These are phyloP conservation scores for Mycalesis mineus DNA, from an alignment of 2,888 invertebrate genomes.

Conservation along the genomic window DNA sequence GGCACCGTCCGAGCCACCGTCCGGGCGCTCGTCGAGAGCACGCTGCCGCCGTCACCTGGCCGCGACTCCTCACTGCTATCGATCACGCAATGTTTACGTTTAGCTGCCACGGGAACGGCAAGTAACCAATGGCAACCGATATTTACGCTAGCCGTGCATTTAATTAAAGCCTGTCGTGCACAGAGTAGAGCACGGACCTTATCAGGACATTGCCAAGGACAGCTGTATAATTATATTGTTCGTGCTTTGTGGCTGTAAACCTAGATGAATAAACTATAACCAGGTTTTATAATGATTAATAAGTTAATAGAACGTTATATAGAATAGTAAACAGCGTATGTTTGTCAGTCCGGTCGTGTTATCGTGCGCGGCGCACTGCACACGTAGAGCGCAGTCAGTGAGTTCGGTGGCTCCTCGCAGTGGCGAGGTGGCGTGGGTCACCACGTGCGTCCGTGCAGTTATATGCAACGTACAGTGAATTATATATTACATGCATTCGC, in stretches of 20 bases:
- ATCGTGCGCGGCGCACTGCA: conserved; percentile 29
- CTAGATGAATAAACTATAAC: too few relatives aligned
- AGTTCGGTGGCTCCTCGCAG: neutral
- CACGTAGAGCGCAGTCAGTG: conserved; percentile 7
- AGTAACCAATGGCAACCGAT: conserved; percentile 47
- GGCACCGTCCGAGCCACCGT: conserved; percentile 13
- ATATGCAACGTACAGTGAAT: conserved; percentile 19
- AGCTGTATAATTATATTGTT: neutral
- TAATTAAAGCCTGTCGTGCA: conserved; percentile 35
- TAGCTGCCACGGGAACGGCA: conserved; percentile 70
- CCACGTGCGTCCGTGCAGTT: conserved; percentile 25
- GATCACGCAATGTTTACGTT: conserved; percentile 70
- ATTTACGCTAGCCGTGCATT: conserved; percentile 33
- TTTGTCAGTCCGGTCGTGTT: conserved; percentile 28
- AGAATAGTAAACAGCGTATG: conserved; percentile 19
- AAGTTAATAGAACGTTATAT: too few relatives aligned
- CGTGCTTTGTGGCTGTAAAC: too few relatives aligned
- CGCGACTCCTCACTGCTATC: conserved; percentile 47
- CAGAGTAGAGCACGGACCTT: conserved; percentile 14
- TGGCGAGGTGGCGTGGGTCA: conserved; percentile 18
- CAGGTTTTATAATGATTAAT: too few relatives aligned
- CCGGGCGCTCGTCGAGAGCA: conserved; percentile 12
- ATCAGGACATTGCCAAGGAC: conserved; percentile 4
- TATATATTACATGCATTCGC: conserved; percentile 3
- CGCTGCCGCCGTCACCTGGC: conserved; percentile 36